A percentile compares a stretch with the other conserved stretches of the same genome.
Evolutionary conservation across 2,113 vertebrate species (phyloP).

Genomic region (Lonchura striata): DNA sequence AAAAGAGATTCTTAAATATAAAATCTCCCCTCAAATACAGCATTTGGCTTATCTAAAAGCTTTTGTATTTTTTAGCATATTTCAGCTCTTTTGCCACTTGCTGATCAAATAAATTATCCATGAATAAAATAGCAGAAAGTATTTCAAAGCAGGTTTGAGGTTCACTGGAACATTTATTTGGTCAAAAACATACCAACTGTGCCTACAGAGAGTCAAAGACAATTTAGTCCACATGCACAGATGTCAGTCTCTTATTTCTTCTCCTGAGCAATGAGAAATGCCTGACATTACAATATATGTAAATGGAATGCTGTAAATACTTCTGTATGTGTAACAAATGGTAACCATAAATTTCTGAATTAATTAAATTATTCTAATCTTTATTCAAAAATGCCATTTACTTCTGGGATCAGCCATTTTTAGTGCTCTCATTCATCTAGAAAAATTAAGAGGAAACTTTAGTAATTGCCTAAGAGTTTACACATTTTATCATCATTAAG

Average conservation of each 20-base stretch:
- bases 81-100: neutral
- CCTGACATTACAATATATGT: neutral
- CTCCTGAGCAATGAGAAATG: neutral
- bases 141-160: neutral
- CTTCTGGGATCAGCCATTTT: neutral
- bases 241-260: neutral
- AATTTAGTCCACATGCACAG: neutral
- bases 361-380: neutral
- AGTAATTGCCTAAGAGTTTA: slow-evolving; percentile 6
- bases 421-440: neutral
- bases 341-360: neutral
- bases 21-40: neutral
- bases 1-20: neutral
- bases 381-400: neutral
- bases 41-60: neutral
- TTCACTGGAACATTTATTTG: neutral
- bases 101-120: neutral
- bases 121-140: neutral
- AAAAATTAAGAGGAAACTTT: neutral
- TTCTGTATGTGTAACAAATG: neutral
- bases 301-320: neutral
- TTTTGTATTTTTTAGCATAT: neutral
- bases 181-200: neutral
- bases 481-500: slow-evolving; percentile 17
- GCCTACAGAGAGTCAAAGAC: neutral